These are phyloP conservation scores for Homarus americanus DNA, from an alignment of 1,140 invertebrate genomes.

Conservation along the genomic window DNA sequence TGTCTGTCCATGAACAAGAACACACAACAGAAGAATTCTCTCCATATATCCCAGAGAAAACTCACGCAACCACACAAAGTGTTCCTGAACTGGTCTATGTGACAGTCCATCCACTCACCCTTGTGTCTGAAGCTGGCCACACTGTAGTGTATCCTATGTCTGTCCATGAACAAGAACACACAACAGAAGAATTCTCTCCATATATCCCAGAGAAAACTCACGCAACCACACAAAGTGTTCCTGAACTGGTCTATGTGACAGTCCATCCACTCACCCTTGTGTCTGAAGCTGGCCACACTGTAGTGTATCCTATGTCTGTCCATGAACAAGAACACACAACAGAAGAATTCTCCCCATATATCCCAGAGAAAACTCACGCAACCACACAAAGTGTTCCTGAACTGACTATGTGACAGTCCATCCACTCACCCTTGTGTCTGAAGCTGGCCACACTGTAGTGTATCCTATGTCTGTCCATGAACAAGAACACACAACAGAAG, in stretches of 20 bases:
- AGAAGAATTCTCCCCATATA: neutral
- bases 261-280: constrained; percentile 34
- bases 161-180: neutral
- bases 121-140: constrained; percentile 29
- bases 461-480: constrained; percentile 18
- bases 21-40: constrained; percentile 22
- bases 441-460: constrained; percentile 4
- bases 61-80: neutral
- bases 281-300: constrained; percentile 18
- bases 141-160: constrained; percentile 14
- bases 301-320: constrained; percentile 8
- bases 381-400: neutral
- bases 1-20: neutral
- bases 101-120: neutral
- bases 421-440: constrained; percentile 33
- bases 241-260: constrained; percentile 14
- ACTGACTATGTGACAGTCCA: constrained; percentile 6
- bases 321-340: neutral
- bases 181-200: neutral
- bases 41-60: constrained; percentile 3
- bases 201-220: neutral
- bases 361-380: constrained; percentile 19
- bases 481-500: neutral
- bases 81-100: constrained; percentile 31
- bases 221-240: constrained; percentile 6